A percentile compares a stretch with the other conserved stretches of the same genome.
Conservation (phyloP, 2,888 invertebrate species). For the Agrilus mali region DNA sequence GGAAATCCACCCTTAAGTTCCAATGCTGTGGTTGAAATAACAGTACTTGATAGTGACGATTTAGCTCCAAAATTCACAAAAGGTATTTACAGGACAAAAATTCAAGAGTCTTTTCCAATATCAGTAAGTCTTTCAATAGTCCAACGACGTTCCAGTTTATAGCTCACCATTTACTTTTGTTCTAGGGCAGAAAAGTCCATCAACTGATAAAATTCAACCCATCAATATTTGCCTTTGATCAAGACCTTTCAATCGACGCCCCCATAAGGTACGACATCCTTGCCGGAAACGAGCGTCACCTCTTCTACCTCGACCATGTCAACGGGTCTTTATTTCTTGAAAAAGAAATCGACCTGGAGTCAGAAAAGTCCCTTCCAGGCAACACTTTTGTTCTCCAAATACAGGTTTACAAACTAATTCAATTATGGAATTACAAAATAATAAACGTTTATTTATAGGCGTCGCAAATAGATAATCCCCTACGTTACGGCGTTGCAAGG, state of each 20-base stretch:
- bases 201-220: constrained; percentile 56
- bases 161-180: neutral
- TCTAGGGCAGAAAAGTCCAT: constrained; percentile 58
- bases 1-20: constrained; percentile 64
- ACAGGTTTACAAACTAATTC: constrained; percentile 30
- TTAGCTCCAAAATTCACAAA: constrained; percentile 70
- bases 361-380: constrained; percentile 56
- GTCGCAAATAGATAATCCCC: constrained; percentile 62
- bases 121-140: constrained; percentile 42
- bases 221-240: constrained; percentile 66
- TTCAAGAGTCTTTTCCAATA: constrained; percentile 72
- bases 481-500: constrained; percentile 60
- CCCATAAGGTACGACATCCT: constrained; percentile 66
- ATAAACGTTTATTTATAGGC: constrained; percentile 32
- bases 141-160: neutral
- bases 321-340: constrained; percentile 69
- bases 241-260: constrained; percentile 62
- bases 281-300: constrained; percentile 64
- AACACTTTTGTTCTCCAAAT: constrained; percentile 66
- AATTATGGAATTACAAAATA: too few relatives aligned
- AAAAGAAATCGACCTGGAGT: constrained; percentile 70
- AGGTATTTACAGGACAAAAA: constrained; percentile 65
- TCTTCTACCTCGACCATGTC: constrained; percentile 60
- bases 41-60: constrained; percentile 69
- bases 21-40: constrained; percentile 58